Percentiles rank a stretch among this genome's conserved stretches.
phyloP scores from a whole-genome alignment of 2,797 vertebrate species.

The Myotis findleyi region DNA sequence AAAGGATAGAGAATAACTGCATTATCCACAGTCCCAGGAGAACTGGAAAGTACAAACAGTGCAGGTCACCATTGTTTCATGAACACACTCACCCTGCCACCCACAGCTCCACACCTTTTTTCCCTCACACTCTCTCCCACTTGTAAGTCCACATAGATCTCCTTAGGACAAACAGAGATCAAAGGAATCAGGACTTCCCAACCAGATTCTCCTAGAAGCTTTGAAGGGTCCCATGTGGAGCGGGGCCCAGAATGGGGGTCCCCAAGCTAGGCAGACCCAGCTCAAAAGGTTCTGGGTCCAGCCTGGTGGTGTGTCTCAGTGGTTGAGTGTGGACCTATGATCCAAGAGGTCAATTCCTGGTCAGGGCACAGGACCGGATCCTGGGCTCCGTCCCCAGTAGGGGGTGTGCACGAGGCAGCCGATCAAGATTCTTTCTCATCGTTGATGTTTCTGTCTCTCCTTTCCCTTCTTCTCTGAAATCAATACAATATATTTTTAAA shows the following conservation, averaged over 20 bases:
- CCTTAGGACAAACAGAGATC: neutral
- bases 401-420: no score
- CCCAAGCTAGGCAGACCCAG: neutral
- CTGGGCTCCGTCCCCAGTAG: no score
- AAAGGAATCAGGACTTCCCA: neutral
- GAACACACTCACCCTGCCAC: neutral
- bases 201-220: neutral
- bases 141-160: neutral
- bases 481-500: no score
- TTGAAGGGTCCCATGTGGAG: neutral
- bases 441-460: no score
- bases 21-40: neutral
- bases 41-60: neutral
- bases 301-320: neutral
- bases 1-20: neutral
- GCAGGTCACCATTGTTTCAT: slow-evolving; percentile 73
- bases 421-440: no score
- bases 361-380: no score
- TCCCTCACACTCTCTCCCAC: neutral
- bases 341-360: no score
- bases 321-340: no score
- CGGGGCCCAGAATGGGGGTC: neutral
- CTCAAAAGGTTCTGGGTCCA: neutral
- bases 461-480: no score
- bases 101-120: neutral